Conservation (phyloP, 53 echinoderm and acorn worm species). For the Mesocentrotus franciscanus region DNA sequence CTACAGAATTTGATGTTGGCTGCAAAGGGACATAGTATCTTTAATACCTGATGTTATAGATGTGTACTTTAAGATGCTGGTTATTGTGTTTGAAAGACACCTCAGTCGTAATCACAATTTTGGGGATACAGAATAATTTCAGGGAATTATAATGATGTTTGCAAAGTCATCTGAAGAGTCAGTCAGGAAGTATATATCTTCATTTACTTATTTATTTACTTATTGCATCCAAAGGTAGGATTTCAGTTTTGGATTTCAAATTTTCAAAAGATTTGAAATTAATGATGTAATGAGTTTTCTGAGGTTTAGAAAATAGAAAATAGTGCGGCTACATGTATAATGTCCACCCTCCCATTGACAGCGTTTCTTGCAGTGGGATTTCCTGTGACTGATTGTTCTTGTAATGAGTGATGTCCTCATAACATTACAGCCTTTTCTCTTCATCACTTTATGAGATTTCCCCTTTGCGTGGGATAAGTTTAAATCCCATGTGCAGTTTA, state of each 20-base stretch:
- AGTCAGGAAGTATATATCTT: background rate
- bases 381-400: conserved; percentile 52
- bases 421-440: background rate
- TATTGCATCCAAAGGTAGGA: background rate
- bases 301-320: background rate
- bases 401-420: conserved; percentile 53
- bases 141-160: background rate
- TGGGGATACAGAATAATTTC: background rate
- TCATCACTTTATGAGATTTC: background rate
- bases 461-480: conserved; percentile 10
- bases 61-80: background rate
- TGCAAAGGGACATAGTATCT: too few relatives aligned
- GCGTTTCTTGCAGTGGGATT: background rate
- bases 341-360: background rate
- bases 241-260: background rate
- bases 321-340: background rate
- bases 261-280: background rate
- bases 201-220: too few relatives aligned
- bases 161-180: background rate
- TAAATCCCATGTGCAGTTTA: conserved; percentile 1
- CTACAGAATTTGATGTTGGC: too few relatives aligned
- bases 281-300: background rate
- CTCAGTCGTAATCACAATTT: background rate
- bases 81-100: background rate
- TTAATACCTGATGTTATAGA: background rate